A percentile compares a stretch with the other conserved stretches of the same genome.
phyloP scores from a whole-genome alignment of 2,113 vertebrate species.

The Typhlomys cinereus region DNA sequence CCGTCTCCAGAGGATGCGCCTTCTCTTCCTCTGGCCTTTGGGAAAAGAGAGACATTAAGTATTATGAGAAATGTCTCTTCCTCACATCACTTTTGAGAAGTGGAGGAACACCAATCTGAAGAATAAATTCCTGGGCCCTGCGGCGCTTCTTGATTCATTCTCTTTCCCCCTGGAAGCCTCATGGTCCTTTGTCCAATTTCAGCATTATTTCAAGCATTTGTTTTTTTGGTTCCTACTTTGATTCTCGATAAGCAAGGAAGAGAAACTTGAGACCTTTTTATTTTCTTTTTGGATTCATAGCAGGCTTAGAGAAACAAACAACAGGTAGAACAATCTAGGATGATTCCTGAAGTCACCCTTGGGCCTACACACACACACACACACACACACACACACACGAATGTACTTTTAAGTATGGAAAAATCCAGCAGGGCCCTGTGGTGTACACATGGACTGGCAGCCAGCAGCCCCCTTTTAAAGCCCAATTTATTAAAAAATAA shows the following conservation, averaged over 20 bases:
- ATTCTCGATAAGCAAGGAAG: conserved; percentile 36
- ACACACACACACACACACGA: too few relatives aligned
- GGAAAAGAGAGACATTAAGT: conserved; percentile 49
- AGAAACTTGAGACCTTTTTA: conserved; percentile 44
- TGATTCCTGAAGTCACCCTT: too few relatives aligned
- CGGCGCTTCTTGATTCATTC: rapidly evolving
- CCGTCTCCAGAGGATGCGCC: conserved; percentile 40
- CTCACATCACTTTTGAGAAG: background rate
- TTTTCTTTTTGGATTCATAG: conserved; percentile 50
- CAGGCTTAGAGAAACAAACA: too few relatives aligned
- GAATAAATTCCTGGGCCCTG: background rate
- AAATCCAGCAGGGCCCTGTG: conserved; percentile 60
- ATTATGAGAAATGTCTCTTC: background rate
- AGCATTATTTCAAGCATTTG: background rate
- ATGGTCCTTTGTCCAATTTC: background rate
- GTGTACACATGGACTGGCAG: conserved; percentile 64
- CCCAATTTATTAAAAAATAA: conserved; percentile 74
- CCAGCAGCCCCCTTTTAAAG: conserved; percentile 56
- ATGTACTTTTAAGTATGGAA: conserved; percentile 45
- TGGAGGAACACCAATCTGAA: background rate
- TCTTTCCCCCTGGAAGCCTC: background rate
- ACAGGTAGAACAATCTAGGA: too few relatives aligned
- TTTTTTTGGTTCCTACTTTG: conserved; percentile 16
- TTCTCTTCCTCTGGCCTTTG: conserved; percentile 54
- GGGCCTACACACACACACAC: too few relatives aligned